These are phyloP conservation scores for Otus sunia DNA, from an alignment of 2,113 vertebrate species.

Conservation along the genomic window DNA sequence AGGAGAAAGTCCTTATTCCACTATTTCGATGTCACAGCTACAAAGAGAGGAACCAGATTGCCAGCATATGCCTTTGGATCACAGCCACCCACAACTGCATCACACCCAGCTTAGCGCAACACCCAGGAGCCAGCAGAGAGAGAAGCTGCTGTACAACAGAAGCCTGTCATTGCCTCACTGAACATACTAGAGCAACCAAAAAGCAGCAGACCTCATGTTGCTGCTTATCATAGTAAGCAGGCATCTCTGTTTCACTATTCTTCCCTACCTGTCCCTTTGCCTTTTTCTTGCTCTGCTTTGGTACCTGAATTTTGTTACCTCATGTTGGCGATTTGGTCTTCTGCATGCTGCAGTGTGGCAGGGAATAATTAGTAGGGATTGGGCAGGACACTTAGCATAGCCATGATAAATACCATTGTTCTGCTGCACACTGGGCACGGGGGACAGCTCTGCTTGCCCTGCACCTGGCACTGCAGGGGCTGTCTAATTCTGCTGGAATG, in stretches of 20 bases:
- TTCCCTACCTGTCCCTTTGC: background rate
- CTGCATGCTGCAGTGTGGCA: background rate
- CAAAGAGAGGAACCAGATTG: background rate
- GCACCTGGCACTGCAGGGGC: background rate
- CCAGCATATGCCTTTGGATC: background rate
- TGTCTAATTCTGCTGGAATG: background rate
- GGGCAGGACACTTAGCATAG: background rate
- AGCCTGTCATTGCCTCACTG: background rate
- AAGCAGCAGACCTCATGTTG: background rate
- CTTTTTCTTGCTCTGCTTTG: background rate
- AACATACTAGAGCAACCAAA: background rate
- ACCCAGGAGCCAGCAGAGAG: background rate
- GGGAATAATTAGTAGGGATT: background rate
- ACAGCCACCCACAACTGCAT: background rate
- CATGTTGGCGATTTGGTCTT: background rate
- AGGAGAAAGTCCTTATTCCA: slow-evolving; percentile 44
- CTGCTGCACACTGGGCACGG: background rate
- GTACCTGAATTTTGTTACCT: background rate
- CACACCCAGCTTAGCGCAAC: background rate
- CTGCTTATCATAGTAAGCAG: background rate
- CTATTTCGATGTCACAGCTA: background rate
- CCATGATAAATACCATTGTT: background rate
- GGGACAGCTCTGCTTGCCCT: background rate
- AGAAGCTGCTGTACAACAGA: background rate
- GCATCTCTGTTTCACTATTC: background rate